Evolutionary conservation across 2,113 vertebrate genomes (phyloP), one percentile per base, ranked within the genome.

Genomic region (Dasyprocta punctata): DNA sequence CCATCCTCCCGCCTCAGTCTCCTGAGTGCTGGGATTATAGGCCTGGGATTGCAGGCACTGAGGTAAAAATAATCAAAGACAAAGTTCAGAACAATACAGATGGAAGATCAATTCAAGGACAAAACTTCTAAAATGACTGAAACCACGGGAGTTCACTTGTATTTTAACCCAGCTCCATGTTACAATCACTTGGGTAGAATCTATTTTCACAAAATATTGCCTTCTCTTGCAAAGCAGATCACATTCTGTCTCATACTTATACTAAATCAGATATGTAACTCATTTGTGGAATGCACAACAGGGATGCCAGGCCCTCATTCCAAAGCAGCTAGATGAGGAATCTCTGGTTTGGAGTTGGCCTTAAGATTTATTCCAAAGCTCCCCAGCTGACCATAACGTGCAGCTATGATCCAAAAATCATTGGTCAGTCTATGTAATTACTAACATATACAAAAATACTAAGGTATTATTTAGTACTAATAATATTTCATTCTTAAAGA

Each of bases 371-470:
- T 58, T 92, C 88, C 73, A 65, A 82, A 83, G 36, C 22, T 86
- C 19, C 63, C 38, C 19, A 90, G 22, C 1, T 86, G 28, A 65
- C 28, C 49, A 81, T 20, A 61, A 92, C 44, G 8, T 56, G 1
- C n/a, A 86, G 28, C 9, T 78, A 85, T 26, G 14, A 92, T 33
- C 90, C 60, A 83, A 96, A 96, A 94, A 94, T 26, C 28, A 90
- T 0, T 90, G 77, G 10, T 58, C 44, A 49, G 61, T 69, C 61
- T 91, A 67, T 85, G 60, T 47, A 82, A 61, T 78, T 60, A 77
- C 52, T 89, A 92, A 88, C 30, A 89, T 5, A 89, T 5, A 86
- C 17, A 71, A 86, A 96, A 96, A 89, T 36, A 63, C 38, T 77
- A 75, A 88, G 3, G 5, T 19, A 75, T 71, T 44, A 89, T 56